Percentiles rank a stretch among this genome's conserved stretches.
These are phyloP conservation scores for Lichenostomus cassidix DNA, from an alignment of 2,113 vertebrate species.

Conservation along the genomic window DNA sequence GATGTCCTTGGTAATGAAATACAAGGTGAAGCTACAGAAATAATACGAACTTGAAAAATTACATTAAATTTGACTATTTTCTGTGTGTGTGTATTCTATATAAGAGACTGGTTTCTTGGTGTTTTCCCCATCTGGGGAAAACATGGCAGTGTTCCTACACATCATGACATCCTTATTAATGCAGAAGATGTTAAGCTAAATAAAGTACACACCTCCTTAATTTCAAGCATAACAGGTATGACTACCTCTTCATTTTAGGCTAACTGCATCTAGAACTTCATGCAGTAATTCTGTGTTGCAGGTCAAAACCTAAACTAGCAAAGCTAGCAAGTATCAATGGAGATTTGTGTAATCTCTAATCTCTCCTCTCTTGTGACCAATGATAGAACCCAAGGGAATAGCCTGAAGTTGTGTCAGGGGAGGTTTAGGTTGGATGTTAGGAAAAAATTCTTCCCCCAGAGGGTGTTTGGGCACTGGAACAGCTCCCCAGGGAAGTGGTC, in stretches of 20 bases:
- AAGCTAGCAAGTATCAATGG: background rate
- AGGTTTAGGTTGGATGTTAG: background rate
- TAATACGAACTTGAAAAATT: background rate
- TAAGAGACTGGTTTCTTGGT: background rate
- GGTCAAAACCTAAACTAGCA: background rate
- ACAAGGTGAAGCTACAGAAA: constrained; percentile 19
- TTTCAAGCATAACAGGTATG: background rate
- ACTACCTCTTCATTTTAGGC: background rate
- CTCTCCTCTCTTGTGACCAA: fast-evolving
- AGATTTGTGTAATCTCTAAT: background rate
- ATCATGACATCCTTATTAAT: background rate
- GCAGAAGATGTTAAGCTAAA: background rate
- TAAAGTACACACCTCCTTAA: background rate
- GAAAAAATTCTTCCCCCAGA: background rate
- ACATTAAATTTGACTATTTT: background rate
- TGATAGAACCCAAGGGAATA: background rate
- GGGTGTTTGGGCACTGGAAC: background rate
- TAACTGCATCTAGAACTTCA: background rate
- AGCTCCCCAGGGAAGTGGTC: background rate
- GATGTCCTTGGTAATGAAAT: background rate
- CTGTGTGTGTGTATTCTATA: background rate
- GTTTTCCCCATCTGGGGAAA: no score
- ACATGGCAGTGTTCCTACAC: background rate
- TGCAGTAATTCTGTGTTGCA: background rate
- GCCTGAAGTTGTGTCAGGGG: background rate